Base-by-base conservation (phyloP, 2,888 invertebrate genomes). In the Sylvicola fuscatus region DNA sequence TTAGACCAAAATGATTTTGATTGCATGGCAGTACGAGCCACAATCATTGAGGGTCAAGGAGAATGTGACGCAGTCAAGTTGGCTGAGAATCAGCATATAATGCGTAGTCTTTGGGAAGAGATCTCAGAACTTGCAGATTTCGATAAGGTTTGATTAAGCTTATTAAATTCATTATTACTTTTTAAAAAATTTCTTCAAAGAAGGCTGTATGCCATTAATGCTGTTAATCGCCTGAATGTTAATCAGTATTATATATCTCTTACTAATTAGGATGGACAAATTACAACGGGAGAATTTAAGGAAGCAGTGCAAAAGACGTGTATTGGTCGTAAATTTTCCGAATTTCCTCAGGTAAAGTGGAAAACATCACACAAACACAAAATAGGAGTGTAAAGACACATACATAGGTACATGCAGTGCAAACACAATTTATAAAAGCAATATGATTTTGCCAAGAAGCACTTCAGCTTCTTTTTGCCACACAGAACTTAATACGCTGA, bases 31-130 rank as follows among this genome's bases (percentile, higher is more conserved):
- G 60, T 84, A 13, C 67, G 81, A 44, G 78, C 80, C 39, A 82
- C 82, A 41, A 68, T 83, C 33, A 69, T 83, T 37, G 83, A 83
- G 50, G 81, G 82, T 44, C 81, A 81, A 49, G 83, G 83, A 15
- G 78, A 79, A 50, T 82, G 80, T 58, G 77, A 72, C 50, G 56
- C 68, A 37, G 65, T 66, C 3, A 67, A 73, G 14, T 66, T 81
- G 39, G 73, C 76, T 49, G 80, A 80, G 54, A 80, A 82, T 60
- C 73, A 79, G 54, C 79, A 81, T 54, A 68, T 83, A 43, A 83
- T 83, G 83, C 60, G 71, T 37, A 78, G 79, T 46, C 64, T 83
- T 14, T 84, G 83, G 83, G 79, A 81, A 49, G 83, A 84, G 63
- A 79, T 84, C 44, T 73, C 83, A 1, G 78, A 81, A 48, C 62